phyloP scores from a whole-genome alignment of 2,888 invertebrate species.

The Monochamus alternatus region DNA sequence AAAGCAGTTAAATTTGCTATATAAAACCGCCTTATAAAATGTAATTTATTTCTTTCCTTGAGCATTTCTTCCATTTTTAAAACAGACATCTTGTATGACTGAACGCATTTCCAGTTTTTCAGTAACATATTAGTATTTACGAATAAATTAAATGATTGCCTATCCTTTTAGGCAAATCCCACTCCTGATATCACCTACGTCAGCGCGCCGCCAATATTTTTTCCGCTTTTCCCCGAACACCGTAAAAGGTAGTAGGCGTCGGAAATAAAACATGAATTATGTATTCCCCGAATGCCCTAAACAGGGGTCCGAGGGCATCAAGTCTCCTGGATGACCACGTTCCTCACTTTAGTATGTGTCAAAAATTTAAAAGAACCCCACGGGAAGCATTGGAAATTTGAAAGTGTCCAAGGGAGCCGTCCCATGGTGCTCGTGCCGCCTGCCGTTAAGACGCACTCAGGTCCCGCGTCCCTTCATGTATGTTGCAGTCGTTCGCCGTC shows the following conservation, averaged over 20 bases:
- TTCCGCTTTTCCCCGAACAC: constrained; percentile 1
- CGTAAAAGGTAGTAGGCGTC: constrained; percentile 1
- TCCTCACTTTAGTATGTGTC: constrained; percentile 71
- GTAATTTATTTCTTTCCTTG: too few species aligned
- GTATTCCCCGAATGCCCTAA: constrained; percentile 48
- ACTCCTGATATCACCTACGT: not conserved
- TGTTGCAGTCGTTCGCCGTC: too few species aligned
- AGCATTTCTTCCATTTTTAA: too few species aligned
- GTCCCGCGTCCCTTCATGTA: constrained; percentile 49
- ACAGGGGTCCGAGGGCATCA: constrained; percentile 60
- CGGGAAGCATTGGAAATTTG: constrained; percentile 70
- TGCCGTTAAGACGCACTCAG: constrained; percentile 55
- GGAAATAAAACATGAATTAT: constrained; percentile 57
- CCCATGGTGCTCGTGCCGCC: constrained; percentile 68
- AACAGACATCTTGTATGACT: too few species aligned
- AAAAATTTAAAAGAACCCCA: constrained; percentile 72
- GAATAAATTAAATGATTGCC: not conserved
- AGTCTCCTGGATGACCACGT: constrained; percentile 69
- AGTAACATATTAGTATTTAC: not conserved
- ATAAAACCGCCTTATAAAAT: too few species aligned
- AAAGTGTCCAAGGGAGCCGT: constrained; percentile 71
- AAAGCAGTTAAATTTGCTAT: too few species aligned
- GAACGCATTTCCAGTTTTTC: too few species aligned
- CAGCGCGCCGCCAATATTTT: not conserved
- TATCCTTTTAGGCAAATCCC: not conserved